Conservation (phyloP, 2,888 invertebrate genomes). For the Leucoma salicis region DNA sequence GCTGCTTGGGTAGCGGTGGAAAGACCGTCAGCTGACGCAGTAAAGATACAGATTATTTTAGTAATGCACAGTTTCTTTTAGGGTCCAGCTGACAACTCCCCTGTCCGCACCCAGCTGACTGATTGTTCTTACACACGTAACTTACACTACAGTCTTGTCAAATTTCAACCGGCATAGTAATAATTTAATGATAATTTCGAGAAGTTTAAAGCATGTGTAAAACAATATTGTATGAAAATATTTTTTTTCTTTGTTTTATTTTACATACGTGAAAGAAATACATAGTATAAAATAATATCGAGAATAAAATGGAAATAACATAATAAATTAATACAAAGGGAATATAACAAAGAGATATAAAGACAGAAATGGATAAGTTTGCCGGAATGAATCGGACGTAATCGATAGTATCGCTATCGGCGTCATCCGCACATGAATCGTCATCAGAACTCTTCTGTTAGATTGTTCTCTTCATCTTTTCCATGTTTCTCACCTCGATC, state of each 20-base stretch:
- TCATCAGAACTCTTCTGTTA: no score
- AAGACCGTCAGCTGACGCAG: conserved; percentile 1
- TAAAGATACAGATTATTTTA: conserved; percentile 1
- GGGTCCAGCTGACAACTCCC: background rate
- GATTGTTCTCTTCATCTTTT: no score
- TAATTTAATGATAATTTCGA: background rate
- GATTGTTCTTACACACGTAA: background rate
- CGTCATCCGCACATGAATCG: no score
- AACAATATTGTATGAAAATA: background rate
- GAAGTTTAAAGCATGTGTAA: background rate
- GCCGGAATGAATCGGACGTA: no score
- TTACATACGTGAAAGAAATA: conserved; percentile 4
- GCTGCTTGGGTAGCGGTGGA: conserved; percentile 1
- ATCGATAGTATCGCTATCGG: no score
- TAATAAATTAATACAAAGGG: no score
- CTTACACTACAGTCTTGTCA: background rate
- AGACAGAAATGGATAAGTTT: no score
- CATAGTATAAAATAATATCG: no score
- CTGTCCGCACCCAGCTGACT: background rate
- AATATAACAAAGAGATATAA: no score
- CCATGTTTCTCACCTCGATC: no score
- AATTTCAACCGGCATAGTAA: background rate
- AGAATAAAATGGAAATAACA: no score
- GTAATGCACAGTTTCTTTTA: conserved; percentile 1
- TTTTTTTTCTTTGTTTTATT: conserved; percentile 2